These are phyloP conservation scores for Cydia fagiglandana DNA, from an alignment of 1,140 invertebrate genomes.

Conservation along the genomic window DNA sequence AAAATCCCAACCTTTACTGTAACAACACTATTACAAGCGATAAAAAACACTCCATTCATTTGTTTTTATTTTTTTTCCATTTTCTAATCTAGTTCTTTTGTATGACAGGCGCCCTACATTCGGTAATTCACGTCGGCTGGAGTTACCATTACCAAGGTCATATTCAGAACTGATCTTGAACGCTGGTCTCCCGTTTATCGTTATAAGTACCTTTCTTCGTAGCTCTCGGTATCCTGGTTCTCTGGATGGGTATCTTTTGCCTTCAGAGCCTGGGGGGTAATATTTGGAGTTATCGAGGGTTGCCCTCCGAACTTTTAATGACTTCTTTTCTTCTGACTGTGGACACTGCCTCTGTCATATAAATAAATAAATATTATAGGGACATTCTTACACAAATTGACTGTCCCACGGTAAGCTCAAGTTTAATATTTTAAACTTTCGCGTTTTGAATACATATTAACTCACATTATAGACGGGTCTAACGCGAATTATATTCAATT, in stretches of 20 bases:
- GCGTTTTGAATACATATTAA: too few relatives aligned
- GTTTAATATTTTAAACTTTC: too few relatives aligned
- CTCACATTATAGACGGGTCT: too few relatives aligned
- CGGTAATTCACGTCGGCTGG: constrained; percentile 43
- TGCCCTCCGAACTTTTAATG: background rate
- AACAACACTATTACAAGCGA: too few relatives aligned
- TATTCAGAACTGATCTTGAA: background rate
- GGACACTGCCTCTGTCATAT: background rate
- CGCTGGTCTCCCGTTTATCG: background rate
- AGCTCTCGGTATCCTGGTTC: background rate
- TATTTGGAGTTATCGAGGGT: background rate
- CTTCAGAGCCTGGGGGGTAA: background rate
- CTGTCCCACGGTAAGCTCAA: too few relatives aligned
- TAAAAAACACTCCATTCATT: too few relatives aligned
- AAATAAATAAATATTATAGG: too few relatives aligned
- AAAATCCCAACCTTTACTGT: too few relatives aligned
- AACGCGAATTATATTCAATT: too few relatives aligned
- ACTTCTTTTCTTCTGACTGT: background rate
- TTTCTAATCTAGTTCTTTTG: too few relatives aligned
- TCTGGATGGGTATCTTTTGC: background rate
- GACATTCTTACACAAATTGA: too few relatives aligned
- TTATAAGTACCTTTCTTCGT: background rate
- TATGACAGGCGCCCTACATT: background rate
- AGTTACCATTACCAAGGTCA: background rate
- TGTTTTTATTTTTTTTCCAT: too few relatives aligned